A percentile compares a stretch with the other conserved stretches of the same genome.
phyloP scores from a whole-genome alignment of 2,113 vertebrate species.

The Halichoerus grypus region DNA sequence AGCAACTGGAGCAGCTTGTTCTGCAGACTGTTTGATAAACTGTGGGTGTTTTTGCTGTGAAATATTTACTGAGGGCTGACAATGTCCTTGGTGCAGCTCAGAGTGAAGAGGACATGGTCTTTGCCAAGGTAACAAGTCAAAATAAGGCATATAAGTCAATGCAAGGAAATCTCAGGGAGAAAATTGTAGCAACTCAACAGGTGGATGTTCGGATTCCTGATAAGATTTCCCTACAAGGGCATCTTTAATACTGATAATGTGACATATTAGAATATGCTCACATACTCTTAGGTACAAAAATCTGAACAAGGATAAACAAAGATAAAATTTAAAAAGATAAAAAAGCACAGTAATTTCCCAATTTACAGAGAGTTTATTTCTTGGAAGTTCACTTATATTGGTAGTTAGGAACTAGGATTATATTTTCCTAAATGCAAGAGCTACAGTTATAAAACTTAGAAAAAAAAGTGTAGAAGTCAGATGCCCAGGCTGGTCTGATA shows the following conservation, averaged over 20 bases:
- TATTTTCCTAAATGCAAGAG: conserved; percentile 20
- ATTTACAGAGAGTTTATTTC: neutral
- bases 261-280: neutral
- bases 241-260: neutral
- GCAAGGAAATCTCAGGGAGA: neutral
- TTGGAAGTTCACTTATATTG: neutral
- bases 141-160: neutral
- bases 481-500: neutral
- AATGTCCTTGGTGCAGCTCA: neutral
- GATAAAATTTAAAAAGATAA: neutral
- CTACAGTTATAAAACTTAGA: neutral
- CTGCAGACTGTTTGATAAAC: neutral
- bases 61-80: neutral
- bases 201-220: neutral
- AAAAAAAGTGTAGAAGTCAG: neutral
- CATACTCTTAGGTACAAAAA: neutral
- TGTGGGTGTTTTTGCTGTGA: neutral
- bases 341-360: neutral
- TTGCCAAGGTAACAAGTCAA: neutral
- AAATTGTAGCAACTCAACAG: neutral
- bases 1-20: neutral
- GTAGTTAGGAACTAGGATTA: neutral
- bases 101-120: neutral
- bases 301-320: neutral
- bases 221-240: neutral